Evolutionary conservation across 2,113 vertebrate species (phyloP), one percentile per base, ranked within the genome.

Genomic region (Muscicapa adusta): DNA sequence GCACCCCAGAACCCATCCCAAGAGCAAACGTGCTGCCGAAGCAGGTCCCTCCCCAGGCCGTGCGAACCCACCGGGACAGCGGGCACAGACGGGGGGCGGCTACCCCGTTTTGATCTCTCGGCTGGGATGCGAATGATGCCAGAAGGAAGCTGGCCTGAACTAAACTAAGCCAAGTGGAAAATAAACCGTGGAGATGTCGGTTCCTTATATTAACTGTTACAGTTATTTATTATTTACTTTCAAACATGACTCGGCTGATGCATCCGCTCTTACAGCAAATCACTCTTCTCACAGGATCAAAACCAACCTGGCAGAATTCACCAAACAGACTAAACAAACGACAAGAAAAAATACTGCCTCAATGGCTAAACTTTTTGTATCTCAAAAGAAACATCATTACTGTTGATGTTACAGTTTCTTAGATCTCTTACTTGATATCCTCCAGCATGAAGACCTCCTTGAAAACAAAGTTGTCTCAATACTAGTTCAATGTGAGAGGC

Each of bases 281-380:
- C 5, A 5, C 33, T 75, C 70, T n/a, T 61, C 1, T 0, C 51
- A 5, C 29, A 10, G 72, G 17, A 29, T 67, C 25, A 90, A 84
- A 93, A 65, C 15, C 72, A 71, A 63, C 75, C 75, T 82, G 78
- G 56, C 74, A 79, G 88, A 75, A 72, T 40, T 76, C 86, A 42
- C 88, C 48, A 76, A 83, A 91, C 1, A 95, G 85, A 86, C 83
- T 88, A 93, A 95, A 95, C 85, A 95, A 96, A 76, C 1, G 38
- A 61, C 67, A 36, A 73, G 51, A 19, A 66, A 54, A 71, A 76
- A 83, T 33, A 38, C 45, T 62, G 82, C 36, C 34, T 77, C 25
- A 9, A 22, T 18, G 56, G 58, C 67, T 80, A 7, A 47, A 18
- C 7, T 62, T 92, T 51, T 51, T 62, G 34, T 72, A 43, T 54